Conservation (phyloP, 1,140 invertebrate genomes). For the Harpegnathos saltator region DNA sequence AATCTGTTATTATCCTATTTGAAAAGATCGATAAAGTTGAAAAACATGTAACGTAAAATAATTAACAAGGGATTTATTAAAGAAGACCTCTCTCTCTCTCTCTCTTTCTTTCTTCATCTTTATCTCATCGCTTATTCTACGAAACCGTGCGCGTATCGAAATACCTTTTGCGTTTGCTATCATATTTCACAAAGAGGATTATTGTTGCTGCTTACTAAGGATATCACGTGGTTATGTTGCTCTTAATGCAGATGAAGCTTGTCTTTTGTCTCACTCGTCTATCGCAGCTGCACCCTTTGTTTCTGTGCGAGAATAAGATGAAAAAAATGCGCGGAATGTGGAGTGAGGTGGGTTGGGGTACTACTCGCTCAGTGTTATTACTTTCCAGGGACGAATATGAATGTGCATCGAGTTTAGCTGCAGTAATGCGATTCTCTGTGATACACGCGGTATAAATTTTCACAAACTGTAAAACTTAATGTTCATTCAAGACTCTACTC, state of each 20-base stretch:
- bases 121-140: constrained; percentile 17
- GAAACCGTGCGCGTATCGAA: constrained; percentile 11
- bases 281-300: neutral
- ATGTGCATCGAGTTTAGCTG: constrained; percentile 70
- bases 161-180: constrained; percentile 26
- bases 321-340: neutral
- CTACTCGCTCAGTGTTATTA: constrained; percentile 72
- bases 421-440: constrained; percentile 30
- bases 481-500: constrained; percentile 4
- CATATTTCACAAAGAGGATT: constrained; percentile 35
- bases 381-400: constrained; percentile 77
- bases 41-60: constrained; percentile 16
- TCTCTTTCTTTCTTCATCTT: neutral
- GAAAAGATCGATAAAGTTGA: neutral
- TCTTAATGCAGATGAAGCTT: constrained; percentile 64
- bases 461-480: constrained; percentile 37
- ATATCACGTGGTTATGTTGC: constrained; percentile 62
- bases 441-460: constrained; percentile 46
- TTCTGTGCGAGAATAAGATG: neutral
- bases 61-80: constrained; percentile 17
- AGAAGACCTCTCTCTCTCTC: too few relatives aligned
- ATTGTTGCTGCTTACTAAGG: constrained; percentile 47
- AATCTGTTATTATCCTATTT: neutral
- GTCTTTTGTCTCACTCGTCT: constrained; percentile 24
- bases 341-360: neutral